A percentile compares a stretch with the other conserved stretches of the same genome.
phyloP scores from a whole-genome alignment of 2,797 vertebrate species.

The Poecilia picta region DNA sequence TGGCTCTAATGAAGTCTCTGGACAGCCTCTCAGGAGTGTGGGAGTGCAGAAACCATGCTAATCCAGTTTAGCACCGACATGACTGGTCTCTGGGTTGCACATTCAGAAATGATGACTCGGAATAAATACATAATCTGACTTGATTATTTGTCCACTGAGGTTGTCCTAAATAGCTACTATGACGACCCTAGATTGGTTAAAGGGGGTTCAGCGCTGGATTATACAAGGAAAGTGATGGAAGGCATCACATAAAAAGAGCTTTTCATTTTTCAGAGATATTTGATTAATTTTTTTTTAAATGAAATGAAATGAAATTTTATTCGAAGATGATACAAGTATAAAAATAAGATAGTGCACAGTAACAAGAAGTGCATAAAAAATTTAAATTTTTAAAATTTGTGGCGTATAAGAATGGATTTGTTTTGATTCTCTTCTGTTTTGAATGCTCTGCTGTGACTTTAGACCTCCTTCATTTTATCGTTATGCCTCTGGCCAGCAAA shows the following conservation, averaged over 20 bases:
- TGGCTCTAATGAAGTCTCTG: constrained; percentile 57
- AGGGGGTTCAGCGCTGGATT: not conserved
- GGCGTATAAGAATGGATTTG: not conserved
- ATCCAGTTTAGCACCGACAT: constrained; percentile 35
- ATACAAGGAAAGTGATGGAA: too few species aligned
- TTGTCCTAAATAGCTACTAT: not conserved
- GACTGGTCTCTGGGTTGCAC: constrained; percentile 12
- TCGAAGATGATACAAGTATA: too few species aligned
- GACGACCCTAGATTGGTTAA: too few species aligned
- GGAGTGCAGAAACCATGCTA: constrained; percentile 53
- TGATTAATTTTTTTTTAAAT: too few species aligned
- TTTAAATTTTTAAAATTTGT: too few species aligned
- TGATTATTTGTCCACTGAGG: not conserved
- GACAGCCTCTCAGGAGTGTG: constrained; percentile 33
- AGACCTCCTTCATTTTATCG: not conserved
- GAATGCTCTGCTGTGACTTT: not conserved
- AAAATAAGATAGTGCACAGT: too few species aligned
- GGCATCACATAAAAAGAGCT: not conserved
- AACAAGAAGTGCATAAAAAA: too few species aligned
- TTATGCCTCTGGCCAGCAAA: not conserved
- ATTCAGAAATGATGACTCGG: constrained; percentile 9
- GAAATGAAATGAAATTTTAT: too few species aligned
- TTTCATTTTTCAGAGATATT: not conserved
- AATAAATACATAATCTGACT: constrained; percentile 6
- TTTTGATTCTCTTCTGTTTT: not conserved